Conservation (phyloP, 2,113 vertebrate genomes). For the Hemiscyllium ocellatum region DNA sequence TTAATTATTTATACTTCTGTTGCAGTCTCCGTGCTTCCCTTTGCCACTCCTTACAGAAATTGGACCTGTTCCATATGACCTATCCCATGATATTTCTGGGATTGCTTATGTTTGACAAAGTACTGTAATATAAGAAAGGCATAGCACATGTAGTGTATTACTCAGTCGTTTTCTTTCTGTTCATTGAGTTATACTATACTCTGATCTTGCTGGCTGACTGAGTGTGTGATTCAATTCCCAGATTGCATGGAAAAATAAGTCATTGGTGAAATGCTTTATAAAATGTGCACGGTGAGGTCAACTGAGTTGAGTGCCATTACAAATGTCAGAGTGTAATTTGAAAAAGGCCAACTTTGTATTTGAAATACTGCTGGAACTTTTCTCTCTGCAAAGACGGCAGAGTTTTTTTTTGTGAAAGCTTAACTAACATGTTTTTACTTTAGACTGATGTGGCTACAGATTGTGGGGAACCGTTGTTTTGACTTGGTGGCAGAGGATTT, state of each 20-base stretch:
- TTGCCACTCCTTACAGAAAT: background rate
- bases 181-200: background rate
- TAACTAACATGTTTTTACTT: background rate
- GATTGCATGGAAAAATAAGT: background rate
- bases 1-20: background rate
- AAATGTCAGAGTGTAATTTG: background rate
- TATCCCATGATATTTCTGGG: background rate
- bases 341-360: background rate
- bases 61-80: background rate
- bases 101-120: background rate
- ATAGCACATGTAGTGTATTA: background rate
- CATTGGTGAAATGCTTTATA: background rate
- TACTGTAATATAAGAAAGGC: background rate
- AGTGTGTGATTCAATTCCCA: background rate
- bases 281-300: background rate
- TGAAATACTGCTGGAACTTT: background rate
- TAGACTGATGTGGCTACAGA: background rate
- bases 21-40: background rate
- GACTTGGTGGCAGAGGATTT: background rate
- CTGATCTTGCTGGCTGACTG: constrained; percentile 2
- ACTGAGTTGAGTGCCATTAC: background rate
- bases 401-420: background rate
- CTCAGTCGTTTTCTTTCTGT: background rate
- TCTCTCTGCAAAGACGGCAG: background rate
- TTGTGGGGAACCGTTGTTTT: background rate